These are phyloP conservation scores for Zaprionus vittiger DNA, from an alignment of 1,140 invertebrate genomes.

Conservation along the genomic window DNA sequence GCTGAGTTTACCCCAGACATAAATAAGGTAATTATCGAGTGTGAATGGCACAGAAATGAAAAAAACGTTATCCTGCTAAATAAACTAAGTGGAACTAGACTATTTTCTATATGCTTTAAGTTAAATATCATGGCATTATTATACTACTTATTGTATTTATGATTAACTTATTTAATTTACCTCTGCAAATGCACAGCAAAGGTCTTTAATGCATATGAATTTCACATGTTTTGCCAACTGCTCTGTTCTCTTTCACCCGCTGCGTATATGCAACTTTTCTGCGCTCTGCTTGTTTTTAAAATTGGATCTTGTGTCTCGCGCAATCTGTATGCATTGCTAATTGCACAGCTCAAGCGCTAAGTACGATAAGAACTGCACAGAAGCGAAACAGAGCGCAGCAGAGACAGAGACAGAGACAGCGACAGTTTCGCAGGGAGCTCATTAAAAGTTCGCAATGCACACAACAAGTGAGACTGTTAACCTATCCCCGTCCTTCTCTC, in stretches of 20 bases:
- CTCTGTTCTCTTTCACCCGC: not conserved
- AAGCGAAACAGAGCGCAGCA: not conserved
- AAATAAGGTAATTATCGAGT: constrained; percentile 29
- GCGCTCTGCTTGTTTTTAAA: constrained; percentile 12
- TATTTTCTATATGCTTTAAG: not conserved
- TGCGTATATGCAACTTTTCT: not conserved
- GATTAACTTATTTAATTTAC: too few species aligned
- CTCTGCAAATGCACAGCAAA: too few species aligned
- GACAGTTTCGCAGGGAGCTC: constrained; percentile 23
- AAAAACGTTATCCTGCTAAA: not conserved
- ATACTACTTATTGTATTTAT: too few species aligned
- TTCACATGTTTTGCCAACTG: not conserved
- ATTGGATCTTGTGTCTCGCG: not conserved
- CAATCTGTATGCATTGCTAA: constrained; percentile 43
- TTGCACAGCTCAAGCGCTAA: constrained; percentile 31
- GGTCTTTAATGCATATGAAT: not conserved
- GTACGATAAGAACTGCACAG: not conserved
- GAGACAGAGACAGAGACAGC: not conserved
- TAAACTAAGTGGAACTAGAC: not conserved
- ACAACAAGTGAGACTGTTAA: constrained; percentile 18
- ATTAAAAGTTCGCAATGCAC: constrained; percentile 41
- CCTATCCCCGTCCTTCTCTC: too few species aligned
- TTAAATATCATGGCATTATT: too few species aligned
- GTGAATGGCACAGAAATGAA: constrained; percentile 4
- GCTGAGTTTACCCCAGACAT: not conserved